Evolutionary conservation across 1,140 invertebrate species (phyloP), one percentile per base, ranked within the genome.

Genomic region (Gonioctena quinquepunctata): DNA sequence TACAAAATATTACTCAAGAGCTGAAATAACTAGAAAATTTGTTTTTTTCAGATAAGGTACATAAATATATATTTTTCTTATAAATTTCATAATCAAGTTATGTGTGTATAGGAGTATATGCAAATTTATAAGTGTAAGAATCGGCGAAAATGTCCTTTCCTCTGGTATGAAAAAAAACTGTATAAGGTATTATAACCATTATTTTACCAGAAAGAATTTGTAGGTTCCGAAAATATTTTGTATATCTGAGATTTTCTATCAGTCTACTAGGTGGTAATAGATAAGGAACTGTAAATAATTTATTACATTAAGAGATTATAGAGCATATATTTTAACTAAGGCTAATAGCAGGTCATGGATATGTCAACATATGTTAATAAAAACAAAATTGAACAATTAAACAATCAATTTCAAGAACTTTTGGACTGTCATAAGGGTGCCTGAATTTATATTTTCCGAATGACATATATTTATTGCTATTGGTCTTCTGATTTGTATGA

Each of bases 391-490:
- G n/a, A n/a, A n/a, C 73, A 42, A 42, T 42, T 61, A 65, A 69
- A 70, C 69, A 74, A 68, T 72, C 72, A 80, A 78, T 78, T 75
- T 63, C 62, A 74, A 74, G 69, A 80, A 80, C 79, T 67, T 76
- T 79, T 79, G 79, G 79, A 79, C 79, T 80, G 79, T 74, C 71
- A 70, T 68, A 65, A 71, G 73, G 79, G 79, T 80, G 79, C 79
- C 79, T 79, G 76, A 69, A 67, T 74, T 69, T 71, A 65, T 66
- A 67, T 65, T 71, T 70, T 69, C 60, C 25, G 72, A 72, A 76
- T 72, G 74, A 71, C 74, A n/a, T n/a, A n/a, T n/a, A n/a, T n/a
- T 76, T 60, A 71, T 23, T 54, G 66, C 74, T 77, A 76, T 77
- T 77, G 76, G 73, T 71, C 66, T 73, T 68, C 65, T 63, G 67